Conservation (phyloP, 2,888 invertebrate genomes). For the Pachydiplax longipennis region DNA sequence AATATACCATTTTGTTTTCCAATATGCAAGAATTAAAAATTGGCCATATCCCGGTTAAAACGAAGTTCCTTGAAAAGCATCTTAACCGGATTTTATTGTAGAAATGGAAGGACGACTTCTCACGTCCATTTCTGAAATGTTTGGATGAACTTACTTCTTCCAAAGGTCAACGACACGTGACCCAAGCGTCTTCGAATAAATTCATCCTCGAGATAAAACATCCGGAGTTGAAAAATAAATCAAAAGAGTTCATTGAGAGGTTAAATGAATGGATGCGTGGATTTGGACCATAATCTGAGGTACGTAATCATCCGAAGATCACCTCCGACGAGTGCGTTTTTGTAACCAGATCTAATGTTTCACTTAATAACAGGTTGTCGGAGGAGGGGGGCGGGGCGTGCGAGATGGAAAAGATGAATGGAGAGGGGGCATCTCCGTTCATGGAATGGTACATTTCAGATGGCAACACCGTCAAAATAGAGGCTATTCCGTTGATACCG, state of each 20-base stretch:
- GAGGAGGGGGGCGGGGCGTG: slow-evolving; percentile 12
- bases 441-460: too few species aligned
- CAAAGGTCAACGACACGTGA: too few species aligned
- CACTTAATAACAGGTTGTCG: slow-evolving; percentile 28
- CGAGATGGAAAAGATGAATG: not conserved
- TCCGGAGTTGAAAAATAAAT: not conserved
- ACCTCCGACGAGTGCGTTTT: slow-evolving; percentile 13
- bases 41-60: too few species aligned
- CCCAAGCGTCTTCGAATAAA: not conserved
- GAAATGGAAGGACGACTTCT: too few species aligned
- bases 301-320: slow-evolving; percentile 20
- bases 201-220: not conserved
- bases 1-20: too few species aligned
- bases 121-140: too few species aligned
- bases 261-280: slow-evolving; percentile 27
- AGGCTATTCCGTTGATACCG: too few species aligned
- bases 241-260: not conserved
- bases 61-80: too few species aligned
- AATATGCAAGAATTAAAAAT: too few species aligned
- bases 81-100: too few species aligned
- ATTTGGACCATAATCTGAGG: slow-evolving; percentile 31
- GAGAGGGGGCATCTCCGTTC: not conserved
- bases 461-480: too few species aligned
- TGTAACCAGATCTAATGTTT: slow-evolving; percentile 36
- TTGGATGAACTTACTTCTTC: too few species aligned